Evolutionary conservation across 2,113 vertebrate species (phyloP).

Genomic region (Elgaria multicarinata): DNA sequence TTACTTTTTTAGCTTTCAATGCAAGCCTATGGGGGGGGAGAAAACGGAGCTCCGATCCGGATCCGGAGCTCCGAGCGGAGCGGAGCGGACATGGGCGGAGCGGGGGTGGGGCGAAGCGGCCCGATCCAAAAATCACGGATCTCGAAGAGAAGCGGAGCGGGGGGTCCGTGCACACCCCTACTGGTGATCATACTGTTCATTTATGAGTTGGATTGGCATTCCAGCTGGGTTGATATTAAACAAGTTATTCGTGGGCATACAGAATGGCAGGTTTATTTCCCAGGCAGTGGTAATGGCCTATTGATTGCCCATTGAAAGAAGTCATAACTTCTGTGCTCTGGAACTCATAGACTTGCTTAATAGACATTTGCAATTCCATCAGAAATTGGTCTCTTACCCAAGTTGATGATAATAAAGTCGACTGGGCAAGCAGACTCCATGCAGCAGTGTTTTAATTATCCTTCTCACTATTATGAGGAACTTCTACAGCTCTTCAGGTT

Average conservation of each 20-base stretch:
- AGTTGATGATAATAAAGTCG: constrained; percentile 78
- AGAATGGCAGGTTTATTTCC: neutral
- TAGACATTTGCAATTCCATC: constrained; percentile 50
- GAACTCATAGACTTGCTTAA: constrained; percentile 18
- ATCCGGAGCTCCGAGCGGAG: no score
- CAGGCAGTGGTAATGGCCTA: no score
- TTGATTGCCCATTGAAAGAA: neutral
- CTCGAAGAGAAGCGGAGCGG: no score
- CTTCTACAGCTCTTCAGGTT: constrained; percentile 85
- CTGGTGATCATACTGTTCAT: fast-evolving
- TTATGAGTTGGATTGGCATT: neutral
- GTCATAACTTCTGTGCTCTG: neutral
- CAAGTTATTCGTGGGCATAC: neutral
- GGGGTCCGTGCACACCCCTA: no score
- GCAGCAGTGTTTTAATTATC: constrained; percentile 85
- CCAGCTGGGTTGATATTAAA: neutral
- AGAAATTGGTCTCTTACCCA: constrained; percentile 60
- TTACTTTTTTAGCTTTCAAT: no score
- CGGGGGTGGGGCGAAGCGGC: no score
- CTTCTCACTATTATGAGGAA: constrained; percentile 82
- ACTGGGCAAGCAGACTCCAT: constrained; percentile 68
- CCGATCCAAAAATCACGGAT: no score
- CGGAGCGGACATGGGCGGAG: no score
- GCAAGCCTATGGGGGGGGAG: no score
- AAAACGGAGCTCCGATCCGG: no score